Conservation (phyloP, 2,113 vertebrate genomes). For the Gymnogyps californianus region DNA sequence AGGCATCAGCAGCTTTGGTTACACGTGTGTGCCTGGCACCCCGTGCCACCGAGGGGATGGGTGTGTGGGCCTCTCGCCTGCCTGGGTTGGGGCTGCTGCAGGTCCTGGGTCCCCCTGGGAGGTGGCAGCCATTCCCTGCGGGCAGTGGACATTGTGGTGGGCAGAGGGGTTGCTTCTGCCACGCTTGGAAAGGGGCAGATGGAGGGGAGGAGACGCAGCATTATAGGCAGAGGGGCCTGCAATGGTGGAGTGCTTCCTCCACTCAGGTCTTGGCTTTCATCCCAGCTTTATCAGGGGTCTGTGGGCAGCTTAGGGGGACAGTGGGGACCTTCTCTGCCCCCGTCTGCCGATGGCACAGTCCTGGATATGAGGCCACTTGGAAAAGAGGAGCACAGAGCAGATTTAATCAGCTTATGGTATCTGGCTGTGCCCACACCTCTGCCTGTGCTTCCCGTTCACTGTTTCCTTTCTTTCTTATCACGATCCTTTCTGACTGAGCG, state of each 20-base stretch:
- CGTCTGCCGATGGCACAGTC: neutral
- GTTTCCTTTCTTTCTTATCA: neutral
- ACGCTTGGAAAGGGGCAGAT: neutral
- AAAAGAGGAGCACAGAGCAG: neutral
- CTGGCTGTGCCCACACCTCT: neutral
- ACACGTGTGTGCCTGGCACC: neutral
- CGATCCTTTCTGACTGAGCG: neutral
- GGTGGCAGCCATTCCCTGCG: neutral
- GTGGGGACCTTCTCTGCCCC: neutral
- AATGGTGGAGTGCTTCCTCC: neutral
- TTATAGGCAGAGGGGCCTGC: neutral
- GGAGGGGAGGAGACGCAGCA: neutral
- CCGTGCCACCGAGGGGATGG: rapidly evolving
- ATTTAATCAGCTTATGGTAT: neutral
- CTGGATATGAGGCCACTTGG: neutral
- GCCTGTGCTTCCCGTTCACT: neutral
- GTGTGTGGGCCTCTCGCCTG: rapidly evolving
- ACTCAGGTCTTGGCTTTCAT: neutral
- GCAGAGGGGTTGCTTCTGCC: neutral
- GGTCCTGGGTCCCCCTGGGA: neutral
- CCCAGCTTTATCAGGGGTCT: neutral
- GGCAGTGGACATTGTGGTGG: neutral
- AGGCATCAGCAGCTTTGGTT: neutral
- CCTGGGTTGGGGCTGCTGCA: neutral
- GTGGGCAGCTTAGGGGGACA: neutral